Base-by-base conservation (phyloP, 2,888 invertebrate species). In the Himalopsyche tibetana region DNA sequence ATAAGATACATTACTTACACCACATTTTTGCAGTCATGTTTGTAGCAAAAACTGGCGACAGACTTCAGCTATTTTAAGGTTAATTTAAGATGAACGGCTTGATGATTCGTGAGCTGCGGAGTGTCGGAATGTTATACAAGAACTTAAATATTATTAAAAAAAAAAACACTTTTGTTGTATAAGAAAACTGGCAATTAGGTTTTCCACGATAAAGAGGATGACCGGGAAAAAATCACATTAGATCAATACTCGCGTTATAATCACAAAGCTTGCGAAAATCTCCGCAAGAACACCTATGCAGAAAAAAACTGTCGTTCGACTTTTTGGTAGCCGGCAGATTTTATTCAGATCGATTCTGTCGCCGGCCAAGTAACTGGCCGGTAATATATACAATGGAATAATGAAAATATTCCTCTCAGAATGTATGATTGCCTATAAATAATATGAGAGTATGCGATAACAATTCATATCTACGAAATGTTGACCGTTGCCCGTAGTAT, bases 21-120 rank as follows among this genome's bases (percentile, higher is more conserved):
- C 19, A 74, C 36, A 12, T 36, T 74, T 74, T 74, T 9, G 19
- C 74, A 74, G 74, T 74, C 74, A 74, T 74, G 74, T 19, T 38
- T 74, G 69, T 69, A 28, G 9, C 28, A 28, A 19, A 28, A 69
- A 69, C n/a, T 74, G 36, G 36, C 19, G 74, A 74, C 9, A 28
- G 19, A 63, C 63, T 63, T 63, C 74, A 51, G 1, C 51, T 51
- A 15, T 51, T 51, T 51, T 51, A 51, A 51, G 51, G 51, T 51
- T 51, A 51, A 51, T 51, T 51, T 15, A 51, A 51, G 3, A 51
- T 15, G 51, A 51, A 15, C 51, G 51, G 5, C 15, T 51, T 4
- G 15, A 45, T 9, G 3, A 4, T 51, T 51, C 51, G 51, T 51
- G 15, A 15, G 51, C 51, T 51, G 51, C 51, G 51, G 0, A 51